Evolutionary conservation across 2,888 invertebrate species (phyloP), one percentile per base, ranked within the genome.

Genomic region (Hedychridium roseum): DNA sequence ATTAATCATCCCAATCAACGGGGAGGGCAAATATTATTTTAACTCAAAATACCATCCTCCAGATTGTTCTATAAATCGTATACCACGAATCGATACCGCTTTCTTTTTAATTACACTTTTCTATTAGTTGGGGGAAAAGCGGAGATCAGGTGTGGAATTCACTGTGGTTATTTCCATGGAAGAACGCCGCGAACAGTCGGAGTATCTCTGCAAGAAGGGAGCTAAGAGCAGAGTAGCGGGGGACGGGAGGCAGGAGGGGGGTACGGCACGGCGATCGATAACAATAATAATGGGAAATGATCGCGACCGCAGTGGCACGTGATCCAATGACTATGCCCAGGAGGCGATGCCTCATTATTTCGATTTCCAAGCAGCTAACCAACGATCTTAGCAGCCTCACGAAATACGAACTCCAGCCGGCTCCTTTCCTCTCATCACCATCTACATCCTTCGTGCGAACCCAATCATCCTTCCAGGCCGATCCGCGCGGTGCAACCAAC

Each of bases 301-400:
- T 73, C 68, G 74, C 71, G 71, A 74, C 74, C 74, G 70, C 74
- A 74, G 67, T 68, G 70, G 74, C 73, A 74, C 74, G 74, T 74
- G 74, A 74, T 74, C 71, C 74, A 74, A 73, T 74, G 74, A 74
- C 71, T 71, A 68, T 70, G 70, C 72, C 69, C 70, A 64, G 66
- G 68, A 70, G 70, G 64, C 64, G 64, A 64, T 64, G 64, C 64
- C 68, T 73, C 72, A 73, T 73, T 73, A 73, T 74, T 74, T 71
- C 73, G 64, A 74, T 73, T 74, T 73, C 71, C 71, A 57, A 67
- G 63, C 66, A 68, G 66, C 70, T 69, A 70, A 68, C 69, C 69
- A 65, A 64, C 66, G 69, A 69, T 66, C 69, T 69, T 63, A 66
- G 63, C 64, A 61, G 61, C 61, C 64, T 66, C 66, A 63, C 65